Evolutionary conservation across 2,113 vertebrate species (phyloP), one percentile per base, ranked within the genome.

Genomic region (Vidua chalybeata): DNA sequence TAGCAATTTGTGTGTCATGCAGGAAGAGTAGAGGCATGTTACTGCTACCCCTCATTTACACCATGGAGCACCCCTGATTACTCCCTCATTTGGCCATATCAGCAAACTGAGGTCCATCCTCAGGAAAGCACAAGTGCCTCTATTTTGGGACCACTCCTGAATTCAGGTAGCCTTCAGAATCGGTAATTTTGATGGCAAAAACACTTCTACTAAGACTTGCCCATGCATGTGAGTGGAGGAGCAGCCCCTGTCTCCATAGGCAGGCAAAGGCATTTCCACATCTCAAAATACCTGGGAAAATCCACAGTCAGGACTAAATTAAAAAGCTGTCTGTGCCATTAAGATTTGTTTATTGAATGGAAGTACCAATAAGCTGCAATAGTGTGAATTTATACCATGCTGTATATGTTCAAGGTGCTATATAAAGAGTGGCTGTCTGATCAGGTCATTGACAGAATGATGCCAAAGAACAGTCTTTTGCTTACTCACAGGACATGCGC

Each of bases 161-260:
- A 46, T 72, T 84, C 37, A 39, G 35, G 31, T 37, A 63, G 52
- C 45, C 56, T 80, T 71, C 22, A 7, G 19, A 56, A 39, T 6
- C 24, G 27, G 18, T 83, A 24, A 51, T 52, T 74, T 46, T 26
- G 11, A 8, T 43, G 20, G 45, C 41, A 58, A 48, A 94, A 87
- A 21, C 66, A 21, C 33, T 22, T 90, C 26, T 69, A 51, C 8
- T 59, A 55, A 75, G 69, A 55, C 33, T 87, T 93, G 12, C n/a
- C 28, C 7, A 22, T 0, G 0, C n/a, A 41, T 0, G 1, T 52
- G 68, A 83, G 43, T 1, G 1, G 58, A 79, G n/a, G 28, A 77
- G 43, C 66, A 82, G 28, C 63, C 33, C 21, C 39, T 1, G 0
- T 59, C 35, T 71, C 52, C 0, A 0, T 19, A 45, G 66, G 22